These are phyloP conservation scores for Eurosta solidaginis DNA, from an alignment of 1,140 invertebrate species.

Conservation along the genomic window DNA sequence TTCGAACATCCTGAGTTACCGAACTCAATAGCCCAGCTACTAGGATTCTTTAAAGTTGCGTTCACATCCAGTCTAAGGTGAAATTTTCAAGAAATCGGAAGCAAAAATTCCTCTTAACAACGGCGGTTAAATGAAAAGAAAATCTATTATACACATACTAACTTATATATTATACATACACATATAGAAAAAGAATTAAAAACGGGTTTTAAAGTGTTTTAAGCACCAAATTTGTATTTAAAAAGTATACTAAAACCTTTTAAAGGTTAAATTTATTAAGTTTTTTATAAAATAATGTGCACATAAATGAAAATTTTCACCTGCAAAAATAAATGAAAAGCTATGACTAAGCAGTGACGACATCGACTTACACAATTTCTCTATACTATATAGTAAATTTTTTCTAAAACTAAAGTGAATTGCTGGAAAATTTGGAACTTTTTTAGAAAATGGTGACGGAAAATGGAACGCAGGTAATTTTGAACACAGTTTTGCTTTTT, in stretches of 20 bases:
- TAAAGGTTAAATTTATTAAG: slow-evolving; percentile 32
- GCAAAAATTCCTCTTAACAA: slow-evolving; percentile 51
- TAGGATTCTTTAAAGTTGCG: slow-evolving; percentile 43
- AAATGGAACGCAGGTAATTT: slow-evolving; percentile 59
- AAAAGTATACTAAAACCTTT: slow-evolving; percentile 35
- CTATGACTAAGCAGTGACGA: slow-evolving; percentile 59
- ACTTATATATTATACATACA: slow-evolving; percentile 53
- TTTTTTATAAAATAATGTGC: slow-evolving; percentile 33
- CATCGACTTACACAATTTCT: slow-evolving; percentile 58
- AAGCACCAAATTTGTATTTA: slow-evolving; percentile 29
- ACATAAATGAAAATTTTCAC: slow-evolving; percentile 29
- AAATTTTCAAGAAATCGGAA: slow-evolving; percentile 59
- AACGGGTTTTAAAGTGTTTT: slow-evolving; percentile 28
- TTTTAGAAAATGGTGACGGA: slow-evolving; percentile 56
- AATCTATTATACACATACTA: slow-evolving; percentile 32
- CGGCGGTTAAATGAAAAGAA: slow-evolving; percentile 40
- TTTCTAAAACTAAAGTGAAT: slow-evolving; percentile 28
- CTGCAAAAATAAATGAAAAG: slow-evolving; percentile 39
- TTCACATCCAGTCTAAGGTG: slow-evolving; percentile 57
- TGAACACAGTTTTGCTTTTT: slow-evolving; percentile 28
- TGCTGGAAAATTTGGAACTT: slow-evolving; percentile 35
- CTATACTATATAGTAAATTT: slow-evolving; percentile 44
- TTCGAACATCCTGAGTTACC: slow-evolving; percentile 47
- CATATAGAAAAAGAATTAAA: slow-evolving; percentile 49
- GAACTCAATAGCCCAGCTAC: slow-evolving; percentile 25